phyloP scores from a whole-genome alignment of 2,888 invertebrate genomes.

The Girardia tigrina region DNA sequence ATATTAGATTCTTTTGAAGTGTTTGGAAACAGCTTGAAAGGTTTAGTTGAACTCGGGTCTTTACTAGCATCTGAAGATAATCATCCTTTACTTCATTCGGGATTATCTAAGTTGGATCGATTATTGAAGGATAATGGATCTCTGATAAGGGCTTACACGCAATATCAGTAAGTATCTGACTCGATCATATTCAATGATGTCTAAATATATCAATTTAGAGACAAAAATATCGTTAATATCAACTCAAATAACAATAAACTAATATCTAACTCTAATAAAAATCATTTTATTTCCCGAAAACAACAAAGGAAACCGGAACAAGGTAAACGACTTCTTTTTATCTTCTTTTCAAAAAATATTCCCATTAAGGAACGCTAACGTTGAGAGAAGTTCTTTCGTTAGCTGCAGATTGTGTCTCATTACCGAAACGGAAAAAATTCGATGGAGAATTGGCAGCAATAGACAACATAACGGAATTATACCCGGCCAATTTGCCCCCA shows the following conservation, averaged over 20 bases:
- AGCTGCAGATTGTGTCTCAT: neutral
- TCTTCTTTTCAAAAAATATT: neutral
- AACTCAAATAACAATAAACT: neutral
- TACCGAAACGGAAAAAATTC: neutral
- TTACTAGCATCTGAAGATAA: neutral
- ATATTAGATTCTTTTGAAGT: conserved; percentile 3
- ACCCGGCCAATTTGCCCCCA: neutral
- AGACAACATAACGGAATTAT: neutral
- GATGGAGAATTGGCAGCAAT: neutral
- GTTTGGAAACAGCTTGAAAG: neutral
- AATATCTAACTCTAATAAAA: neutral
- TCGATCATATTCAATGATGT: neutral
- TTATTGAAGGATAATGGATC: neutral
- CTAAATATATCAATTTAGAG: neutral
- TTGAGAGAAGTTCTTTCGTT: neutral
- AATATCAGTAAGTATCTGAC: neutral
- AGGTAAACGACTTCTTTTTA: neutral
- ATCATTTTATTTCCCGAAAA: neutral
- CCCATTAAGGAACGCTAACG: neutral
- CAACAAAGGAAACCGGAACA: neutral
- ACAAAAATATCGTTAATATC: neutral
- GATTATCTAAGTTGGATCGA: neutral
- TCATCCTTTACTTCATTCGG: neutral
- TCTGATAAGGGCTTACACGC: neutral
- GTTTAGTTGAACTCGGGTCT: neutral